A percentile compares a stretch with the other conserved stretches of the same genome.
Evolutionary conservation across 1,140 invertebrate genomes (phyloP).

Genomic region (Drosophila nebulosa): DNA sequence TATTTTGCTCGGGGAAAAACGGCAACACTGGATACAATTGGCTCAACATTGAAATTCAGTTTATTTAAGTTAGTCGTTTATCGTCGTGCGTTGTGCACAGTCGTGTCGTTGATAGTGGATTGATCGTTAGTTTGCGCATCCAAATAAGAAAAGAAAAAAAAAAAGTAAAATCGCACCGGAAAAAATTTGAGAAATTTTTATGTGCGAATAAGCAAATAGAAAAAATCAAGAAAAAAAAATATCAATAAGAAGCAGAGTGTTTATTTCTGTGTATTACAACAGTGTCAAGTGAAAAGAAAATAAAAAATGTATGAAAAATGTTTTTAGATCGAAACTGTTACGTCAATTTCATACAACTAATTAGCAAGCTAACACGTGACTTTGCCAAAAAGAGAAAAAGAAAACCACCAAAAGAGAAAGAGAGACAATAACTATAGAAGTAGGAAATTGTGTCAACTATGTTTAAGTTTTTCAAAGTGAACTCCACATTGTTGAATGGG

Average conservation of each 20-base stretch:
- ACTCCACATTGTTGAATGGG: background rate
- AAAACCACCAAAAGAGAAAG: conserved; percentile 1
- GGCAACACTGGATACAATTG: conserved; percentile 14
- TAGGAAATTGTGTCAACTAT: background rate
- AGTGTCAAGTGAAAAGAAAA: background rate
- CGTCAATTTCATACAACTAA: background rate
- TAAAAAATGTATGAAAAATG: background rate
- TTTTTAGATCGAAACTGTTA: background rate
- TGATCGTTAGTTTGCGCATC: background rate
- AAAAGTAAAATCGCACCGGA: background rate
- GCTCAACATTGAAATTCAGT: conserved; percentile 1
- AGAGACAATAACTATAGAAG: background rate
- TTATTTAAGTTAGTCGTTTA: conserved; percentile 38
- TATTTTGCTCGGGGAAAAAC: no score
- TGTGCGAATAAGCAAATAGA: background rate
- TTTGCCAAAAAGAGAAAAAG: background rate
- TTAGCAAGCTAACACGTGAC: background rate
- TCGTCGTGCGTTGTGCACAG: conserved; percentile 43
- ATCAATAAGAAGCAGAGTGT: background rate
- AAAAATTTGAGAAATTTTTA: background rate
- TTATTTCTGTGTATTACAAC: background rate
- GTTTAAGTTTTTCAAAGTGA: background rate
- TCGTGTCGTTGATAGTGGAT: conserved; percentile 15
- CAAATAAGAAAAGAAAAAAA: background rate
- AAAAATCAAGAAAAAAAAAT: background rate